A percentile compares a stretch with the other conserved stretches of the same genome.
Evolutionary conservation across 1,140 invertebrate species (phyloP).

Genomic region (Ceratosolen fusciceps): DNA sequence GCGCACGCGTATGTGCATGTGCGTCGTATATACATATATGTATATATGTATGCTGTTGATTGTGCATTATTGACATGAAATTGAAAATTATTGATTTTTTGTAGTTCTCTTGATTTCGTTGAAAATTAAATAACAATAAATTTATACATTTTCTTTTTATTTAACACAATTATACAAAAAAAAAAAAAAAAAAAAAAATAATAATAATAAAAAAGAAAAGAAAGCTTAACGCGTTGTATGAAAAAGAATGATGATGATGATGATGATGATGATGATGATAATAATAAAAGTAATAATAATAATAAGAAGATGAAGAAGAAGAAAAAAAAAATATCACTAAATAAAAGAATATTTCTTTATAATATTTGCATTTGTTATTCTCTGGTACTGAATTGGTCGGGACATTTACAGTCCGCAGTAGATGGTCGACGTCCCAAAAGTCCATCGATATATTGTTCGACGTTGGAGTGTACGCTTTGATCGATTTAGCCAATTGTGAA

Average conservation of each 20-base stretch:
- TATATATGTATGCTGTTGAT: neutral
- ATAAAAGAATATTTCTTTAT: constrained; percentile 48
- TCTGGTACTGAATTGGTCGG: too few species aligned
- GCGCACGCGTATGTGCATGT: neutral
- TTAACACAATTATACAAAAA: constrained; percentile 22
- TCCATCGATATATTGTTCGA: constrained; percentile 49
- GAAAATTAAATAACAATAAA: neutral
- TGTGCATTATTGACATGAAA: too few species aligned
- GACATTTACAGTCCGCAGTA: constrained; percentile 25
- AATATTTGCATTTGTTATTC: constrained; percentile 46
- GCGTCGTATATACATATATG: neutral
- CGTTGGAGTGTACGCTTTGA: constrained; percentile 51
- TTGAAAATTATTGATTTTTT: too few species aligned
- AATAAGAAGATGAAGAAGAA: too few species aligned
- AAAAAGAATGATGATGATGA: too few species aligned
- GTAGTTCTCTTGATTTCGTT: neutral
- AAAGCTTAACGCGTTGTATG: too few species aligned
- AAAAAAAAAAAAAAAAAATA: too few species aligned
- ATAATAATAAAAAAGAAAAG: too few species aligned
- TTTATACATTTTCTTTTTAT: neutral
- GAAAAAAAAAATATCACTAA: constrained; percentile 5
- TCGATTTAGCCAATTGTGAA: constrained; percentile 52
- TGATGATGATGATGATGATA: too few species aligned
- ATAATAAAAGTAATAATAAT: too few species aligned
- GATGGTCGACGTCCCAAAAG: constrained; percentile 14